These are phyloP conservation scores for Philereme transversata DNA, from an alignment of 2,888 invertebrate genomes.

Conservation along the genomic window DNA sequence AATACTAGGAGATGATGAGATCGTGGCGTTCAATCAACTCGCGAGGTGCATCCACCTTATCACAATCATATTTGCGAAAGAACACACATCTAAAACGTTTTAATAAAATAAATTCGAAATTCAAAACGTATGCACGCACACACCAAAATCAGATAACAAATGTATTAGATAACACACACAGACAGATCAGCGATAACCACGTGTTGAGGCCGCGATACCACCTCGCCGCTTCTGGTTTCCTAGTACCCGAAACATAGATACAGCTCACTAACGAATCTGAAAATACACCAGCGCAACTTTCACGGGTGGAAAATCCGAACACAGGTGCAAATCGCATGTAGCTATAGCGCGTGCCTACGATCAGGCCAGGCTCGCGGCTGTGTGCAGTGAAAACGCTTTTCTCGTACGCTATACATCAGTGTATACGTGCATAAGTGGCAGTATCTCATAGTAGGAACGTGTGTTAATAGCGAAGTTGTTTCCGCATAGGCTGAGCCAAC, in stretches of 20 bases:
- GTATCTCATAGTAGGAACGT: conserved; percentile 80
- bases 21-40: conserved; percentile 73
- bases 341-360: conserved; percentile 55
- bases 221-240: conserved; percentile 55
- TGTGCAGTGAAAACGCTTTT: conserved; percentile 73
- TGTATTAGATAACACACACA: conserved; percentile 59
- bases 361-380: conserved; percentile 36
- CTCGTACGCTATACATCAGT: conserved; percentile 54
- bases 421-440: conserved; percentile 72
- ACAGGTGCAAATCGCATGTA: conserved; percentile 62
- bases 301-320: conserved; percentile 67
- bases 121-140: conserved; percentile 22
- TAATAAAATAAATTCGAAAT: conserved; percentile 25
- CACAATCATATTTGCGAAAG: conserved; percentile 43
- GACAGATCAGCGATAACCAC: conserved; percentile 44
- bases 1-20: conserved; percentile 75
- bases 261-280: conserved; percentile 74
- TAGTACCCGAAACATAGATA: conserved; percentile 72
- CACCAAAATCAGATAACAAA: conserved; percentile 28
- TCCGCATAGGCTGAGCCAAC: conserved; percentile 80
- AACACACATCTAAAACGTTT: conserved; percentile 37
- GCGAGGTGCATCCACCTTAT: conserved; percentile 73
- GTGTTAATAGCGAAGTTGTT: conserved; percentile 81
- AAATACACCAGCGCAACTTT: conserved; percentile 63
- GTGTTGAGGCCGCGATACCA: conserved; percentile 47